These are phyloP conservation scores for Epizoanthus rinbou DNA, from an alignment of 92 coral and sea anemone genomes.

Conservation along the genomic window DNA sequence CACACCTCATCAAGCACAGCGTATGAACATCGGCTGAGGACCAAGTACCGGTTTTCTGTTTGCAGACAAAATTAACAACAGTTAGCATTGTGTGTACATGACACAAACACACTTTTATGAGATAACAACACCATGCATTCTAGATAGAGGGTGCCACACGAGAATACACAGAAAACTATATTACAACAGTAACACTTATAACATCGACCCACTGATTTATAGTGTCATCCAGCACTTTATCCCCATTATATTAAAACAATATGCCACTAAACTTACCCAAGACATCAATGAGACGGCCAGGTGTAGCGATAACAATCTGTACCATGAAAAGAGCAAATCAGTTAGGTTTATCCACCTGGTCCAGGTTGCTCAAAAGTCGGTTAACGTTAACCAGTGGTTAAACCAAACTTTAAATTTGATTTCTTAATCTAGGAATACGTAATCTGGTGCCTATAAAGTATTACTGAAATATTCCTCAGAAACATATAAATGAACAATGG, in stretches of 20 bases:
- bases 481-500: background rate
- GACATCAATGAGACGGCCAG: constrained; percentile 98
- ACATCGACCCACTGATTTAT: background rate
- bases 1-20: constrained; percentile 97
- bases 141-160: background rate
- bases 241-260: background rate
- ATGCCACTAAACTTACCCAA: constrained; percentile 68
- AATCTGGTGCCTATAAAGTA: too few relatives aligned
- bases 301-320: constrained; percentile 98
- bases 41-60: constrained; percentile 96
- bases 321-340: constrained; percentile 10
- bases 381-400: too few relatives aligned
- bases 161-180: background rate
- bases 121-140: background rate
- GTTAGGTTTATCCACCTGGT: background rate
- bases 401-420: too few relatives aligned
- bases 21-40: constrained; percentile 94
- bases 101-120: background rate
- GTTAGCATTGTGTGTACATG: constrained; percentile 16
- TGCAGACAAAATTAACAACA: background rate
- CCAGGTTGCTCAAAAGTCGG: too few relatives aligned
- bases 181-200: too few relatives aligned
- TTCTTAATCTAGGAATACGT: too few relatives aligned
- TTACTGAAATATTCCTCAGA: too few relatives aligned
- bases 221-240: background rate